These are phyloP conservation scores for Cheilosia scutellata DNA, from an alignment of 2,888 invertebrate genomes.

Conservation along the genomic window DNA sequence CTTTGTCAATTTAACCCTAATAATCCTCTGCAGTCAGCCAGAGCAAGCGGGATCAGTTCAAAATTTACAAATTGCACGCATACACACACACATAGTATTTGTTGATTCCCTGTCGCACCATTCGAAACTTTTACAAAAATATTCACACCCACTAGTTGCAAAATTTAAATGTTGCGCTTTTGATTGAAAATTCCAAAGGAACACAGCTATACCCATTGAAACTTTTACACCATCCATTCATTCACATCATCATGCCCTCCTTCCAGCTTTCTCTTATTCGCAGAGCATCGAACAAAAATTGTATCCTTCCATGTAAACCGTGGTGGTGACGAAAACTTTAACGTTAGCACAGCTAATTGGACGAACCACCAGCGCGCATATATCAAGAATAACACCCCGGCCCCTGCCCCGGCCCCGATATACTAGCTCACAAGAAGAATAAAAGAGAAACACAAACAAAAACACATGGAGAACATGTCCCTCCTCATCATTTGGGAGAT, in stretches of 20 bases:
- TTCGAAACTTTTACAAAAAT: background rate
- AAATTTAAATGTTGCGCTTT: conserved; percentile 47
- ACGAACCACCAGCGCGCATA: conserved; percentile 65
- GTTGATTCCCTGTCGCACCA: conserved; percentile 16
- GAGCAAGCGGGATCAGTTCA: no score
- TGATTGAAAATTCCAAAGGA: conserved; percentile 62
- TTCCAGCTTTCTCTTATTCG: background rate
- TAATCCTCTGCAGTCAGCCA: no score
- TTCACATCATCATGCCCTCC: conserved; percentile 29
- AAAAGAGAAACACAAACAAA: conserved; percentile 3
- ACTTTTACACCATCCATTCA: conserved; percentile 53
- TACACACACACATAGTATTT: conserved; percentile 5
- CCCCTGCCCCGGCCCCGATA: no score
- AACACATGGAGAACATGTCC: conserved; percentile 46
- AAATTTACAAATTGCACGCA: background rate
- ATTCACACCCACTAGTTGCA: conserved; percentile 37
- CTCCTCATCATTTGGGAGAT: conserved; percentile 64
- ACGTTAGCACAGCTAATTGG: conserved; percentile 73
- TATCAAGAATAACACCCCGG: conserved; percentile 22
- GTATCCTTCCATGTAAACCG: conserved; percentile 39
- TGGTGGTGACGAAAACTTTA: conserved; percentile 64
- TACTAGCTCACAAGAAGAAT: background rate
- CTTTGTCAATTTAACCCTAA: no score
- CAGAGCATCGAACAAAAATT: conserved; percentile 16
- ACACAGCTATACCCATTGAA: conserved; percentile 51